Evolutionary conservation across 35 echinoderm and acorn worm species (phyloP).

Genomic region (Ophioderma brevispina): DNA sequence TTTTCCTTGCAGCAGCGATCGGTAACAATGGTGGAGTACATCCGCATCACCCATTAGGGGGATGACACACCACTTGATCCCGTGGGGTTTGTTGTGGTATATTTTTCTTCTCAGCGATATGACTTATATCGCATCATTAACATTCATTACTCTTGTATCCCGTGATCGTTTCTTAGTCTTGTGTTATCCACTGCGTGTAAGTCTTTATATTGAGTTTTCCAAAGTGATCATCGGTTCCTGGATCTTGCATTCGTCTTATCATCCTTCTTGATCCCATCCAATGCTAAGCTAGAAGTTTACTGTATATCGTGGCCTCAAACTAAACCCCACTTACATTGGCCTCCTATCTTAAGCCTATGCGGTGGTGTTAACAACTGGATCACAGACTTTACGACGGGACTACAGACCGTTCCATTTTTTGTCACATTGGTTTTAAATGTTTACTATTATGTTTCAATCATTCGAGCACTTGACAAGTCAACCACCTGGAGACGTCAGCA

Average conservation of each 20-base stretch:
- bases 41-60: slow-evolving; percentile 38
- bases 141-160: slow-evolving; percentile 79
- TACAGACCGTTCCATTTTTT: slow-evolving; percentile 83
- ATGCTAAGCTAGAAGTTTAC: slow-evolving; percentile 8
- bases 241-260: slow-evolving; percentile 49
- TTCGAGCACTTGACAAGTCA: slow-evolving; percentile 65
- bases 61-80: slow-evolving; percentile 57
- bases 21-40: slow-evolving; percentile 78
- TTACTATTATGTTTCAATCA: slow-evolving; percentile 65
- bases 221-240: slow-evolving; percentile 36
- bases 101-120: slow-evolving; percentile 75
- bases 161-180: slow-evolving; percentile 83
- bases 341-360: slow-evolving; percentile 36
- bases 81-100: slow-evolving; percentile 70
- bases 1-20: slow-evolving; percentile 76
- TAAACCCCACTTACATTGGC: slow-evolving; percentile 24
- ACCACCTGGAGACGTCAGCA: slow-evolving; percentile 54
- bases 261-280: slow-evolving; percentile 57
- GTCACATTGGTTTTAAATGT: slow-evolving; percentile 58
- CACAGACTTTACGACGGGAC: slow-evolving; percentile 21
- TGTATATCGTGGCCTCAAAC: slow-evolving; percentile 51
- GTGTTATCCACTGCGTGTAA: slow-evolving; percentile 53
- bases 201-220: neutral
- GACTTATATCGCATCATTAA: slow-evolving; percentile 80
- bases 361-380: neutral